Evolutionary conservation across 2,888 invertebrate genomes (phyloP).

Genomic region (Drepana falcataria): DNA sequence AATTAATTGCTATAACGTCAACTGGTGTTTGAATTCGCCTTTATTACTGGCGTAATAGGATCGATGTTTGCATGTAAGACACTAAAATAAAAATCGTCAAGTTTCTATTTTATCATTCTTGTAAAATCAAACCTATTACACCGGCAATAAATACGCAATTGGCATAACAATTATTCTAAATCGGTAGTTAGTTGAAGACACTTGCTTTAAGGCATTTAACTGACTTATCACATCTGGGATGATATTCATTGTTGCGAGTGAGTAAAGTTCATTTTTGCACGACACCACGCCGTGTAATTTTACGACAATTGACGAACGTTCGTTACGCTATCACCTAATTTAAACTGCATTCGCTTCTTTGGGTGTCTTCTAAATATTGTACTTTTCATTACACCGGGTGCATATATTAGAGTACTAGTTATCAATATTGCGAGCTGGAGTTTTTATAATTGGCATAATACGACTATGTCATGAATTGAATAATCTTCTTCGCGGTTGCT

Average conservation of each 20-base stretch:
- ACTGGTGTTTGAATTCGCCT: background rate
- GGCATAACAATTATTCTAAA: slow-evolving; percentile 18
- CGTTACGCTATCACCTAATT: slow-evolving; percentile 27
- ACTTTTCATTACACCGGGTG: too few species aligned
- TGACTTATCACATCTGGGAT: slow-evolving; percentile 11
- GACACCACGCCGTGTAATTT: slow-evolving; percentile 11
- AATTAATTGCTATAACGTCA: slow-evolving; percentile 22
- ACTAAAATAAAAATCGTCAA: background rate
- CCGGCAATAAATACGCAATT: background rate
- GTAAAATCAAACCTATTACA: background rate
- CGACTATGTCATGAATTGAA: too few species aligned
- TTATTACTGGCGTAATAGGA: background rate
- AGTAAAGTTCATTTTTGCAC: slow-evolving; percentile 9
- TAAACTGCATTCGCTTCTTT: slow-evolving; percentile 2
- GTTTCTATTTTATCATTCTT: background rate
- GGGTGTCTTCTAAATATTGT: too few species aligned
- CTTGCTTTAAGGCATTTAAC: slow-evolving; percentile 34
- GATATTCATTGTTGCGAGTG: slow-evolving; percentile 4
- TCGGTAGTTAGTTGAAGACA: slow-evolving; percentile 27
- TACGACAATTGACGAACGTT: slow-evolving; percentile 29
- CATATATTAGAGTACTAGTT: too few species aligned
- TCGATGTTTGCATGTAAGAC: background rate
- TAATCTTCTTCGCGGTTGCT: too few species aligned
- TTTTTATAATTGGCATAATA: too few species aligned
- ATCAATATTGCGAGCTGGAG: too few species aligned